Base-by-base conservation (phyloP, 2,113 vertebrate genomes). In the Siniperca chuatsi region DNA sequence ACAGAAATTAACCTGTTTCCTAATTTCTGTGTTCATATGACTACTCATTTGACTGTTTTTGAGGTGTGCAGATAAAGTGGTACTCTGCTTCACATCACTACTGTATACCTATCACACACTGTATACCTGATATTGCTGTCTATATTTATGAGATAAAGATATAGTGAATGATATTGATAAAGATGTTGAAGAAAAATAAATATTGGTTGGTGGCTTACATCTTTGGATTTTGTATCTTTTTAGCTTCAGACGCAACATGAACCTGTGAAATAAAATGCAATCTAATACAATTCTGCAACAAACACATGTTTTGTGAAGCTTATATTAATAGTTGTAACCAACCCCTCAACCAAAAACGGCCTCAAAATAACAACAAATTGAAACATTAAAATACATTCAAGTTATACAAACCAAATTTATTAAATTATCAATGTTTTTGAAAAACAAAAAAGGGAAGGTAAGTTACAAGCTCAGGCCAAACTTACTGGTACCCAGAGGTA, bases 131-230 rank as follows among this genome's bases (percentile, higher is more conserved):
- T 54, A 42, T 79, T 71, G 61, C 57, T 84, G 50, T 74, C 6
- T 75, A 2, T 91, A 81, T 89, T 80, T 86, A 89, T 88, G 61
- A 74, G 57, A 64, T 37, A 29, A 55, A 70, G 78, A 72, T 54
- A 7, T 78, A 50, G 44, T 76, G 73, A 67, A 70, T 74, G 46
- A 71, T 72, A 15, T 33, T 79, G 64, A 79, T 57, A 20, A 79
- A 37, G 46, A 18, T 69, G 15, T 60, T 70, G 13, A 88, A 67
- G 18, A 65, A 67, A 35, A 84, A 85, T 84, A 54, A 81, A 87
- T n/a, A 76, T 74, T 66, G 35, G 9, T 78, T 82, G 62, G 21
- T 78, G 87, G 64, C 61, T 81, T 82, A 23, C 7, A 65, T 60
- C 35, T 84, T 16, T 78, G 23, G 11, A 40, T 77, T 55, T n/a